A percentile compares a stretch with the other conserved stretches of the same genome.
Evolutionary conservation across 2,113 vertebrate genomes (phyloP).

Genomic region (Pseudopipra pipra): DNA sequence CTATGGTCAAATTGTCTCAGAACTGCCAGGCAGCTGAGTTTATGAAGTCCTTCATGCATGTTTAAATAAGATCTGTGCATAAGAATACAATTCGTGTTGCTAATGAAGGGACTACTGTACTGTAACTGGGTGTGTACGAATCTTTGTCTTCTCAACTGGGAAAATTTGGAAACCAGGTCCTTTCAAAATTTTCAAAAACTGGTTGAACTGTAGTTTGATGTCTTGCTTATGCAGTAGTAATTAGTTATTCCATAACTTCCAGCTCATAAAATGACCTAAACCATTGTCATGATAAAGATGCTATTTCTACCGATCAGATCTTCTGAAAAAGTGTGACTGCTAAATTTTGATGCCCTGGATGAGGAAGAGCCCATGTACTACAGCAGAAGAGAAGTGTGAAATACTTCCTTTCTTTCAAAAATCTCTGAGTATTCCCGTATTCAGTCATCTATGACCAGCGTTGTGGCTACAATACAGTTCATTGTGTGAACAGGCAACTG

Average conservation of each 20-base stretch:
- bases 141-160: neutral
- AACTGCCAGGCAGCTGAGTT: neutral
- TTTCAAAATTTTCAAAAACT: neutral
- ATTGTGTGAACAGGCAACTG: neutral
- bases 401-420: neutral
- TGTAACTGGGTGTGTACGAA: neutral
- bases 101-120: neutral
- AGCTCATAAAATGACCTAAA: neutral
- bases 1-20: neutral
- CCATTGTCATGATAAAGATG: neutral
- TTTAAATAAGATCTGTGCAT: neutral
- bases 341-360: neutral
- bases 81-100: neutral
- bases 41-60: neutral
- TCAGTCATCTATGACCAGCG: neutral
- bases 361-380: neutral
- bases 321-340: neutral
- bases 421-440: neutral
- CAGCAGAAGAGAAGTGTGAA: neutral
- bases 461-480: neutral
- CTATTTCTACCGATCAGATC: neutral
- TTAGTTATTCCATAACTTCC: neutral
- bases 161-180: neutral
- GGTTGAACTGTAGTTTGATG: neutral
- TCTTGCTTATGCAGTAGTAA: neutral